These are phyloP conservation scores for Cassiopea andromeda DNA, from an alignment of 30 jellyfish, hydroid and myxozoan species.

Conservation along the genomic window DNA sequence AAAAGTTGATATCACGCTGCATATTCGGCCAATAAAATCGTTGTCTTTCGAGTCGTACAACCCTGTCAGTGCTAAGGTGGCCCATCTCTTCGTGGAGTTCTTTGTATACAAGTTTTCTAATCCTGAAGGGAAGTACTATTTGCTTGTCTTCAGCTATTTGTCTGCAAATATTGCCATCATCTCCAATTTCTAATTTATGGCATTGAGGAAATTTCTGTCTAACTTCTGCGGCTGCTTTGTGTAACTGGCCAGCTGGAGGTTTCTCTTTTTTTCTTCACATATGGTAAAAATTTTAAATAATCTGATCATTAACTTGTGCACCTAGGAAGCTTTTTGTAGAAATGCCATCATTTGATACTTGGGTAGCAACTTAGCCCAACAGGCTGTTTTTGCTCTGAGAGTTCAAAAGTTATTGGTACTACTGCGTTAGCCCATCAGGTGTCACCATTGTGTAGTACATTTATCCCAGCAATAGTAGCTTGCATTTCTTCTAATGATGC, in stretches of 20 bases:
- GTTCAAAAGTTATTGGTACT: not conserved
- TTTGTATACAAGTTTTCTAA: not conserved
- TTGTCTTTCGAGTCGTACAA: conserved; percentile 2
- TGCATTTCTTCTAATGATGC: conserved; percentile 10
- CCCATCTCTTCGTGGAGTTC: conserved; percentile 64
- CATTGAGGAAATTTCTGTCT: not conserved
- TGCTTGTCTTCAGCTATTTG: conserved; percentile 2
- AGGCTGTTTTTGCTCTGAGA: not conserved
- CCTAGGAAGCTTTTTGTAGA: not conserved
- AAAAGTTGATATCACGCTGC: conserved; percentile 48
- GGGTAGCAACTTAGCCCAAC: not conserved
- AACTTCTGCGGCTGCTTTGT: not conserved
- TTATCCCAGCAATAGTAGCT: conserved; percentile 5
- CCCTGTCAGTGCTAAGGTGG: conserved; percentile 57
- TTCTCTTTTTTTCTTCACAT: not conserved
- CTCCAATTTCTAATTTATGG: conserved; percentile 4
- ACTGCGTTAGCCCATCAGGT: conserved; percentile 5
- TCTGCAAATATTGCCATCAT: conserved; percentile 7
- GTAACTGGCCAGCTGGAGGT: not conserved
- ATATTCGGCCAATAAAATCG: conserved; percentile 23
- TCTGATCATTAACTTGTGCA: not conserved
- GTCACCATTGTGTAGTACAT: not conserved
- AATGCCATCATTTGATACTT: not conserved
- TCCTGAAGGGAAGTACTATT: conserved; percentile 9
- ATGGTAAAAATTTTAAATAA: not conserved